Evolutionary conservation across 2,888 invertebrate species (phyloP).

Genomic region (Marronus borbonicus): DNA sequence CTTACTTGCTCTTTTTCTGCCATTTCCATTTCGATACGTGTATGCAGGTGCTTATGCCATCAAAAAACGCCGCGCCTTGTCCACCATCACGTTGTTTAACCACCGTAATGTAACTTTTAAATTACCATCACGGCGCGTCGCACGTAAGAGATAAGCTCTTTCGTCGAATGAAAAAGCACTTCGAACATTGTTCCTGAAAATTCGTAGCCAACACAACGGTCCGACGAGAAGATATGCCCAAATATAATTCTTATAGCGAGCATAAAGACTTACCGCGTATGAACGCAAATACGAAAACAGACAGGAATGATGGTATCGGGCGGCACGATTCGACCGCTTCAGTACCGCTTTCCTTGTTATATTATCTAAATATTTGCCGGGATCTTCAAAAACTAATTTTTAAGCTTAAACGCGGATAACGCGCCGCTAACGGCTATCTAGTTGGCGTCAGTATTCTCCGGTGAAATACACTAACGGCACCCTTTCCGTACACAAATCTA

Average conservation of each 20-base stretch:
- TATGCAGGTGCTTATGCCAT: conserved; percentile 15
- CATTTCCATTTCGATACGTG: conserved; percentile 6
- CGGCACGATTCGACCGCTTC: neutral
- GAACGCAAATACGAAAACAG: conserved; percentile 18
- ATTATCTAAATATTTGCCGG: conserved; percentile 49
- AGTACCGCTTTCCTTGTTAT: conserved; percentile 28
- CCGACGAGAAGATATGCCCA: conserved; percentile 5
- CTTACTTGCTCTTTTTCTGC: conserved; percentile 17
- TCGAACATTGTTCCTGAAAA: conserved; percentile 18
- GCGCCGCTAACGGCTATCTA: conserved; percentile 41
- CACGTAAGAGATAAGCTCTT: conserved; percentile 28
- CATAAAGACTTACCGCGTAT: neutral
- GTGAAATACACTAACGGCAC: conserved; percentile 45
- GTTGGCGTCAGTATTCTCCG: conserved; percentile 12
- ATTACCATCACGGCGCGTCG: conserved; percentile 20
- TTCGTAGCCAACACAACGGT: conserved; percentile 10
- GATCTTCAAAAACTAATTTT: conserved; percentile 52
- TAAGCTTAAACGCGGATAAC: conserved; percentile 46
- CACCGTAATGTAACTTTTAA: conserved; percentile 42
- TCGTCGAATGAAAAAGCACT: conserved; percentile 11
- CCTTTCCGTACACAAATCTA: conserved; percentile 57
- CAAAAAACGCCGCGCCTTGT: neutral
- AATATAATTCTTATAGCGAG: conserved; percentile 8
- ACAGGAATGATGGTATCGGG: conserved; percentile 22
- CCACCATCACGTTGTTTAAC: conserved; percentile 27